Conservation (phyloP, 2,113 vertebrate species). For the Narcine bancroftii region DNA sequence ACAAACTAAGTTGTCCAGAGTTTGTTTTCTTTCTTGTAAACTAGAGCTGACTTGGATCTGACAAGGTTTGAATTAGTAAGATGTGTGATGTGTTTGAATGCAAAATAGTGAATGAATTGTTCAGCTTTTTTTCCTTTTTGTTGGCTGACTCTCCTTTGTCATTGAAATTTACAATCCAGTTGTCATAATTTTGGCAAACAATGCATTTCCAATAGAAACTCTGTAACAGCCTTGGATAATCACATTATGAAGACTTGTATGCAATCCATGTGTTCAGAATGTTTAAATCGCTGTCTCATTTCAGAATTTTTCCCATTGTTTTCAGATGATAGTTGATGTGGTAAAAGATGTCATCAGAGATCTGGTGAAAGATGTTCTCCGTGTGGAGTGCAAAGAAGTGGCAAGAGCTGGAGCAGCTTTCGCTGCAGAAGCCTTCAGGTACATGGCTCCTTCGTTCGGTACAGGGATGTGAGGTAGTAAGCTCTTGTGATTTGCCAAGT, state of each 20-base stretch:
- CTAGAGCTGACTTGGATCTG: neutral
- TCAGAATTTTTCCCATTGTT: constrained; percentile 34
- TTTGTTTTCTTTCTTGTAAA: neutral
- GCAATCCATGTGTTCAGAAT: neutral
- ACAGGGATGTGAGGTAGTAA: neutral
- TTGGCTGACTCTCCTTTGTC: neutral
- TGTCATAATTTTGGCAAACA: neutral
- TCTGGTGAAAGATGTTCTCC: constrained; percentile 68
- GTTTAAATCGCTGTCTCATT: neutral
- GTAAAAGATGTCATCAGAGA: constrained; percentile 59
- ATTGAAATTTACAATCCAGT: neutral
- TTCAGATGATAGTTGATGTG: constrained; percentile 67
- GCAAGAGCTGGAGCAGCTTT: constrained; percentile 56
- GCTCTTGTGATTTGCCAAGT: neutral
- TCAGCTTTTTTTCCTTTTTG: neutral
- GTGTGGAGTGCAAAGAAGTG: constrained; percentile 58
- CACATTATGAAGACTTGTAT: neutral
- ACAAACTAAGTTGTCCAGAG: neutral
- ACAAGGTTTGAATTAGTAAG: neutral
- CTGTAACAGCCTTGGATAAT: neutral
- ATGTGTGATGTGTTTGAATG: neutral
- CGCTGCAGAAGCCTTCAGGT: constrained; percentile 60
- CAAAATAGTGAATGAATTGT: neutral
- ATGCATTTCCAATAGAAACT: neutral
- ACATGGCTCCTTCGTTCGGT: constrained; percentile 39